Conservation (phyloP, 2,797 vertebrate genomes). For the Ctenosaura bakeri region DNA sequence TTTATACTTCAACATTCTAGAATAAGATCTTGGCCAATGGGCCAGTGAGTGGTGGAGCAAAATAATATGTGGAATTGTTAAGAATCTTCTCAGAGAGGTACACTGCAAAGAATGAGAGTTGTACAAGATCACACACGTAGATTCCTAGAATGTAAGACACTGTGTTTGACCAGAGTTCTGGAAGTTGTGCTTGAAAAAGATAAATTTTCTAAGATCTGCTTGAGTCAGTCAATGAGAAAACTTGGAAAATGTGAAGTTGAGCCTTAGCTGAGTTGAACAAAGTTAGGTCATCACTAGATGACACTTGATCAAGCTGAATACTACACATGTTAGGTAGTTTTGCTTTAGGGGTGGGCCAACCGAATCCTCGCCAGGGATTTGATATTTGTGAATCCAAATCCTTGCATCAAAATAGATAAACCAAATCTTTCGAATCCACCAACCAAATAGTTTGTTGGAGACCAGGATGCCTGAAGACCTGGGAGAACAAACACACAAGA, state of each 20-base stretch:
- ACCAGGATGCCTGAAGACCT: no score
- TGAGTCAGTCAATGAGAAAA: not conserved
- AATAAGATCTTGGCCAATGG: no score
- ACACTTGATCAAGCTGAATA: not conserved
- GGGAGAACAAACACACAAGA: no score
- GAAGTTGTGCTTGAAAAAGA: not conserved
- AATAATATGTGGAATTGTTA: not conserved
- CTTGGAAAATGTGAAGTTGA: not conserved
- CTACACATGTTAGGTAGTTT: not conserved
- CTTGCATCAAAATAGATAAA: no score
- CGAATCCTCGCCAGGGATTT: no score
- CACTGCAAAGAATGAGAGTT: not conserved
- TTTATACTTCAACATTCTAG: no score
- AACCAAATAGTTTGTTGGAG: no score
- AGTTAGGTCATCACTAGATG: not conserved
- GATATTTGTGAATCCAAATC: no score
- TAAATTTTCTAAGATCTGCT: no score
- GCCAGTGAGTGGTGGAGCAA: not conserved
- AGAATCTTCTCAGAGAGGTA: not conserved
- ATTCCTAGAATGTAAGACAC: not conserved
- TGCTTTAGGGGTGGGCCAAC: no score
- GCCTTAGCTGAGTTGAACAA: not conserved
- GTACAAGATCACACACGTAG: not conserved
- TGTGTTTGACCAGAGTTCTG: no score
- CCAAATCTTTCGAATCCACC: no score